Evolutionary conservation across 2,888 invertebrate species (phyloP).

Genomic region (Ormyrus labotus): DNA sequence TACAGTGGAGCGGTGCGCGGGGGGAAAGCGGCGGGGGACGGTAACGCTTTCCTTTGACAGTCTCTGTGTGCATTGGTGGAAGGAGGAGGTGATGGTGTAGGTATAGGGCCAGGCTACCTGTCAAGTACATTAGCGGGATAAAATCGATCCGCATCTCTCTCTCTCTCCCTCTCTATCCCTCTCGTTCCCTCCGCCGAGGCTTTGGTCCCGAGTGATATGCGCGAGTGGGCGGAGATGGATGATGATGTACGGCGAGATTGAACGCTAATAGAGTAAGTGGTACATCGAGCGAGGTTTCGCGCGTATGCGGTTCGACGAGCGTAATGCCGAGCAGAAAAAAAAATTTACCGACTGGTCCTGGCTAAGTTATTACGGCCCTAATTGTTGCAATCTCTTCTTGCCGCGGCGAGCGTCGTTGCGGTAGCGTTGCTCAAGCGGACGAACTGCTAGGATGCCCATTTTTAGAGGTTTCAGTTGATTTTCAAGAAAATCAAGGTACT

Average conservation of each 20-base stretch:
- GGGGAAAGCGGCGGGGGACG: background rate
- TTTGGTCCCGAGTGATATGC: conserved; percentile 7
- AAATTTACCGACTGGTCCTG: conserved; percentile 2
- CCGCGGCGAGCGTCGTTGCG: too few species aligned
- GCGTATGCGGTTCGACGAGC: conserved; percentile 1
- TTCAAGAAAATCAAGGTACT: too few species aligned
- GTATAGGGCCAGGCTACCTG: conserved; percentile 58
- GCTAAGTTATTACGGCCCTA: background rate
- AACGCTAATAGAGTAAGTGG: conserved; percentile 49
- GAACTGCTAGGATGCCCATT: too few species aligned
- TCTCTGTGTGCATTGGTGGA: background rate
- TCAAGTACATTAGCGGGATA: conserved; percentile 65
- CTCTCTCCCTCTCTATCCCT: too few species aligned
- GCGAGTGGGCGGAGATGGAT: conserved; percentile 52
- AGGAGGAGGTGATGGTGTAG: background rate
- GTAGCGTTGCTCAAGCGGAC: too few species aligned
- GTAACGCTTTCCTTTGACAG: conserved; percentile 45
- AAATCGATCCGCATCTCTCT: conserved; percentile 59
- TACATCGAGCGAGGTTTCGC: conserved; percentile 21
- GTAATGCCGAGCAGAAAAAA: background rate
- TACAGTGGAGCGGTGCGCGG: conserved; percentile 38
- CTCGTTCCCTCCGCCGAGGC: background rate
- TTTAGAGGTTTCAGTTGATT: too few species aligned
- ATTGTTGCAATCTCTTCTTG: too few species aligned
- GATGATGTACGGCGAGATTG: conserved; percentile 52